Conservation (phyloP, 2,797 vertebrate species). For the Microctenopoma steveboyesi region DNA sequence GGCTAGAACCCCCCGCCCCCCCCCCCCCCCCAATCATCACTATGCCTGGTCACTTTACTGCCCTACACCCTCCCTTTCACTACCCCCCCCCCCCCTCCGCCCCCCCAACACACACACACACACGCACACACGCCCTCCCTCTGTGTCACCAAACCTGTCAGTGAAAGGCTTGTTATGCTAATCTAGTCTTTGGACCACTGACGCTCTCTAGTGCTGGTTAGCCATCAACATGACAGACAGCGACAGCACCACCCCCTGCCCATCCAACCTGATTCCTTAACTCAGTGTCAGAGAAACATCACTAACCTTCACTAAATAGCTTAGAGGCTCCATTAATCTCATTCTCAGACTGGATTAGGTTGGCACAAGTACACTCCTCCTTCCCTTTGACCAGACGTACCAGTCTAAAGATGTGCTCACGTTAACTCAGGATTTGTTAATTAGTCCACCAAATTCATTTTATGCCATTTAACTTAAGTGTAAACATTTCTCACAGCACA, state of each 20-base stretch:
- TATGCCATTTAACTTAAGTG: too few species aligned
- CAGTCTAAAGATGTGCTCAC: not conserved
- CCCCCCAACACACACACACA: conserved; percentile 4
- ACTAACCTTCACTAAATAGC: conserved; percentile 50
- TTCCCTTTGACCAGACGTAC: conserved; percentile 6
- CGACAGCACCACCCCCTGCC: conserved; percentile 40
- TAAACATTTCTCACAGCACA: too few species aligned
- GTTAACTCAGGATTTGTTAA: not conserved
- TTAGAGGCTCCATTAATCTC: conserved; percentile 51
- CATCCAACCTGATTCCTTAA: conserved; percentile 45
- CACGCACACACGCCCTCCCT: conserved; percentile 13
- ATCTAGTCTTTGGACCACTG: conserved; percentile 71
- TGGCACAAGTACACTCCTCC: conserved; percentile 14
- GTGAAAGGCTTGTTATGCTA: conserved; percentile 84
- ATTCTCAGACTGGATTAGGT: conserved; percentile 58
- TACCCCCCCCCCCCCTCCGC: not conserved
- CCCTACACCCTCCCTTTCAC: conserved; percentile 35
- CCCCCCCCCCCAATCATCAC: conserved; percentile 64
- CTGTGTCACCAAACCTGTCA: conserved; percentile 69
- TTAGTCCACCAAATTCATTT: not conserved
- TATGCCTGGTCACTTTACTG: conserved; percentile 56
- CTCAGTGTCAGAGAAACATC: conserved; percentile 47
- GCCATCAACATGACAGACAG: conserved; percentile 70
- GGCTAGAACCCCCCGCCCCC: conserved; percentile 80
- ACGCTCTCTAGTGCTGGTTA: conserved; percentile 69